These are phyloP conservation scores for Picus viridis DNA, from an alignment of 2,797 vertebrate species.

Conservation along the genomic window DNA sequence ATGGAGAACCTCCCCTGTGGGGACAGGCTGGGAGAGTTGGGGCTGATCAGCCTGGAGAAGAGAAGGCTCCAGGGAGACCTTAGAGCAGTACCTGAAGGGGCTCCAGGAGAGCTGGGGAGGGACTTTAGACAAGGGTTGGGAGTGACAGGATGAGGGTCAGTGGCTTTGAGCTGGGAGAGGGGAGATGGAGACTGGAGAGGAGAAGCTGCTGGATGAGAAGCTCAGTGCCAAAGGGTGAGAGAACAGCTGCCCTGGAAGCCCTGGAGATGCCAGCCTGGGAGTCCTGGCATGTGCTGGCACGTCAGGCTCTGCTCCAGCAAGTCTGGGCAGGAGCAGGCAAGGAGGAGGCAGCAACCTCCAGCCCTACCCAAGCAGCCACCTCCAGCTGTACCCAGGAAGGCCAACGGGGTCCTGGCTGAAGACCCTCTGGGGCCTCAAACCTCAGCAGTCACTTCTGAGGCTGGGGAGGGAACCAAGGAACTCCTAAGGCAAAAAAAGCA, in stretches of 20 bases:
- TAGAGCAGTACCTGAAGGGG: too few species aligned
- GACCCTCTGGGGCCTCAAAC: not conserved
- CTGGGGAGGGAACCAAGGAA: not conserved
- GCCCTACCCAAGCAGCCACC: not conserved
- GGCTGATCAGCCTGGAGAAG: too few species aligned
- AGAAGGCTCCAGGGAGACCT: too few species aligned
- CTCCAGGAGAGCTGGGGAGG: too few species aligned
- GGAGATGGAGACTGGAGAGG: not conserved
- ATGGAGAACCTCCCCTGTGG: too few species aligned
- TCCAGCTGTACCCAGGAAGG: not conserved
- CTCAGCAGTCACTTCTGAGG: not conserved
- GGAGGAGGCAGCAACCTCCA: not conserved
- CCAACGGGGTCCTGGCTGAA: not conserved
- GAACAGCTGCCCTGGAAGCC: slow-evolving; percentile 1
- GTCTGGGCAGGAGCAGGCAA: not conserved
- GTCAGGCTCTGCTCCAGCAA: rapidly evolving
- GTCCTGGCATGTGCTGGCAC: not conserved
- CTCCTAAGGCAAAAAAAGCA: rapidly evolving
- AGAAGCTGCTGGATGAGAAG: slow-evolving; percentile 5
- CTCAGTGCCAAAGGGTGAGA: not conserved
- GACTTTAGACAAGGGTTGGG: too few species aligned
- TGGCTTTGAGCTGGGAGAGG: too few species aligned
- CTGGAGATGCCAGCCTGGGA: rapidly evolving
- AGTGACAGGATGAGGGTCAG: too few species aligned
- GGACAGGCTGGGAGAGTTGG: too few species aligned